phyloP scores from a whole-genome alignment of 2,888 invertebrate species.

The Tenodera sinensis region DNA sequence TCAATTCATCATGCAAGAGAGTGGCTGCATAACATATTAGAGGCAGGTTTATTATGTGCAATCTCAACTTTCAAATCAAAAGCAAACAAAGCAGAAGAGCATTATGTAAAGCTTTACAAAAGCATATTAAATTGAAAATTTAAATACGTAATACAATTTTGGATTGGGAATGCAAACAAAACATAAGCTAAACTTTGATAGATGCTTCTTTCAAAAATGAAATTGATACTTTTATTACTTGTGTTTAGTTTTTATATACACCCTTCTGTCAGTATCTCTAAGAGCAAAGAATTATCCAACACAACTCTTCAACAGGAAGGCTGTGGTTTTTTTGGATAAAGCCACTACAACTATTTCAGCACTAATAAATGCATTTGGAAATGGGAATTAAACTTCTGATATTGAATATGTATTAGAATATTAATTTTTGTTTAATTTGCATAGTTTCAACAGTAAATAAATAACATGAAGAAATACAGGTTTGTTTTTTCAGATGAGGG shows the following conservation, averaged over 20 bases:
- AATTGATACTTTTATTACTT: no score
- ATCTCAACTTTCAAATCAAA: background rate
- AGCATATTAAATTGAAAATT: background rate
- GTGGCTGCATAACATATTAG: background rate
- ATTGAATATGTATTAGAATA: no score
- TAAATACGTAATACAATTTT: no score
- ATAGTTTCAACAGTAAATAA: no score
- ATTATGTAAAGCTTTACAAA: background rate
- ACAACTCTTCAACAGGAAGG: background rate
- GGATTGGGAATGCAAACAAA: no score
- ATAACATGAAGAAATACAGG: no score
- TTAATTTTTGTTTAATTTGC: no score
- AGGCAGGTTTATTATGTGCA: background rate
- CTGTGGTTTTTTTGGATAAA: background rate
- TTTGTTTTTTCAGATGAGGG: no score
- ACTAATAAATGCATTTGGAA: background rate
- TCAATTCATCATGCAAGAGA: background rate
- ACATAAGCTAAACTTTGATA: no score
- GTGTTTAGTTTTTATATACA: background rate
- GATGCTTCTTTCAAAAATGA: no score
- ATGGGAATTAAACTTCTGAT: background rate
- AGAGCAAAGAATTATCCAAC: background rate
- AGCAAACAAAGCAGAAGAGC: background rate
- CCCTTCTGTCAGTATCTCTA: background rate
- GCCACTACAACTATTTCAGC: background rate